Conservation (phyloP, 1,140 invertebrate species). For the Sycophila sp. region DNA sequence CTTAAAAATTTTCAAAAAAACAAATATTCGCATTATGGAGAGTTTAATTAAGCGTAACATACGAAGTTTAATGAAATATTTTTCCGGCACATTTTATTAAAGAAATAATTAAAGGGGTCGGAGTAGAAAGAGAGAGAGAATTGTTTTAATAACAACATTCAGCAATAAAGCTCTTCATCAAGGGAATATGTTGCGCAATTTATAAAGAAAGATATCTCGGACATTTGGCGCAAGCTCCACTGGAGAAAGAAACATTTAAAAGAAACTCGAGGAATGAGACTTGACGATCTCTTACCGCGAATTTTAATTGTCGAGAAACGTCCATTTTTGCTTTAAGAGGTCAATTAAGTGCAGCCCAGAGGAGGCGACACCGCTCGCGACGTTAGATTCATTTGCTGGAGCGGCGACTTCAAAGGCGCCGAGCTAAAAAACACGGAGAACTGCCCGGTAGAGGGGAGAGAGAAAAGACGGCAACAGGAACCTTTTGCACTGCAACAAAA, state of each 20-base stretch:
- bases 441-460: background rate
- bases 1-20: too few species aligned
- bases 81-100: background rate
- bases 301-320: slow-evolving; percentile 23
- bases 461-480: background rate
- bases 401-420: slow-evolving; percentile 30
- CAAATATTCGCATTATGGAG: background rate
- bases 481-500: slow-evolving; percentile 11
- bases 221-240: background rate
- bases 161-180: slow-evolving; percentile 7
- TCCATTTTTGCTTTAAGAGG: slow-evolving; percentile 21
- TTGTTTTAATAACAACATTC: background rate
- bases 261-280: slow-evolving; percentile 1
- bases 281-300: slow-evolving; percentile 27
- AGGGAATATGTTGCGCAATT: background rate
- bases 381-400: slow-evolving; percentile 11
- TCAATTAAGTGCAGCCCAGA: slow-evolving; percentile 30
- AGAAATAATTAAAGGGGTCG: background rate
- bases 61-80: background rate
- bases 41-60: background rate
- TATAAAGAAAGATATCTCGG: background rate
- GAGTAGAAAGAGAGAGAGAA: background rate
- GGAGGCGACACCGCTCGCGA: background rate
- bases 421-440: too few species aligned
- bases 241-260: slow-evolving; percentile 1